Percentiles rank a stretch among this genome's conserved stretches.
Evolutionary conservation across 2,888 invertebrate genomes (phyloP).

Genomic region (Diaphora mendica): DNA sequence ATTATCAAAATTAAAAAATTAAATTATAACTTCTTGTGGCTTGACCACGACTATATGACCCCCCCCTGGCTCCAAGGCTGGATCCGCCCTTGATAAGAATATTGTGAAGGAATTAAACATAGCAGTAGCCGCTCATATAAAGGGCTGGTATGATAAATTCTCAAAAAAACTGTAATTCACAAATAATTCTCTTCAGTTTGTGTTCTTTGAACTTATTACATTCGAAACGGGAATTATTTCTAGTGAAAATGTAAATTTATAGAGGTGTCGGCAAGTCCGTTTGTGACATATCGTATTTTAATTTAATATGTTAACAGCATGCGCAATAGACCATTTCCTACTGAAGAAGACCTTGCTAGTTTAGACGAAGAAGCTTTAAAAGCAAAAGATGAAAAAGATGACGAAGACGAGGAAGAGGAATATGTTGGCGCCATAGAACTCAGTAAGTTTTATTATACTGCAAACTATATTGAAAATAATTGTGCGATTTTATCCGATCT

Average conservation of each 20-base stretch:
- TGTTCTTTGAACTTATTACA: not conserved
- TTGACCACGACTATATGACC: too few relatives aligned
- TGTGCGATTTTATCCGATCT: too few relatives aligned
- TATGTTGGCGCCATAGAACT: conserved; percentile 87
- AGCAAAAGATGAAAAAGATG: conserved; percentile 82
- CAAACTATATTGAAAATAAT: not conserved
- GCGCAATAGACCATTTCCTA: conserved; percentile 77
- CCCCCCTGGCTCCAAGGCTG: too few relatives aligned
- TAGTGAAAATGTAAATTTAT: not conserved
- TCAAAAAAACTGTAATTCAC: too few relatives aligned
- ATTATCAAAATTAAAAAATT: too few relatives aligned
- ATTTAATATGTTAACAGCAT: conserved; percentile 58
- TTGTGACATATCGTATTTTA: not conserved
- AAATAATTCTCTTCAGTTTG: not conserved
- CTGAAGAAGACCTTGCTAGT: conserved; percentile 81
- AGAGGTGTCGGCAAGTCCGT: not conserved
- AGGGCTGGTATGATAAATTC: not conserved
- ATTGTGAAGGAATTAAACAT: too few relatives aligned
- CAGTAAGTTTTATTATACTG: conserved; percentile 69
- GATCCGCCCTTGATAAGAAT: too few relatives aligned
- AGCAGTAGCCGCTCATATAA: not conserved
- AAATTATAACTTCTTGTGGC: too few relatives aligned
- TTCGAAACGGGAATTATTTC: not conserved
- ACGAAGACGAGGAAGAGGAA: conserved; percentile 77
- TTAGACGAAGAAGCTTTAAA: conserved; percentile 86